phyloP scores from a whole-genome alignment of 92 coral and sea anemone species.

The Phenganax stokvisi region DNA sequence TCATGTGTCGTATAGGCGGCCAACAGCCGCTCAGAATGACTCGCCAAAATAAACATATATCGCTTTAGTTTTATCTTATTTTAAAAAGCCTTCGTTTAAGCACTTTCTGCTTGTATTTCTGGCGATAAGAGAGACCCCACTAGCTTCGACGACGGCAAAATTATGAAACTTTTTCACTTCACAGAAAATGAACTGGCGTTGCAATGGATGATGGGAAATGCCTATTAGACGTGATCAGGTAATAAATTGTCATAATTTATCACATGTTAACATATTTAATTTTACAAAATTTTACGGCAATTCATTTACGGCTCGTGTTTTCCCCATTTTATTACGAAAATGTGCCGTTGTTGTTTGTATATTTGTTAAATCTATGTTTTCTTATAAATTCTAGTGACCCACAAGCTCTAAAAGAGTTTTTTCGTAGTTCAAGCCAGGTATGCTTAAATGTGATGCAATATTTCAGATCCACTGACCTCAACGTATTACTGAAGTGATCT shows the following conservation, averaged over 20 bases:
- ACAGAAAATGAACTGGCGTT: slow-evolving; percentile 30
- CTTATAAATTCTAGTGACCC: slow-evolving; percentile 65
- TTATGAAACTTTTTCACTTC: slow-evolving; percentile 13
- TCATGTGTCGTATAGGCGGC: neutral
- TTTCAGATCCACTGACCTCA: neutral
- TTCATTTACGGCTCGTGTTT: neutral
- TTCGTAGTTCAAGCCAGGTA: slow-evolving; percentile 82
- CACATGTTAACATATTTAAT: neutral
- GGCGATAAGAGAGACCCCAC: neutral
- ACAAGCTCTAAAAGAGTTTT: slow-evolving; percentile 83
- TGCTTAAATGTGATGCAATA: neutral
- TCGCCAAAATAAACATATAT: neutral
- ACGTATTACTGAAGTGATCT: neutral
- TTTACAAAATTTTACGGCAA: neutral
- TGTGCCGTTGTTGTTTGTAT: neutral
- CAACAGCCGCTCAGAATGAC: slow-evolving; percentile 7
- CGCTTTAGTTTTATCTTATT: neutral
- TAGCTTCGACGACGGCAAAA: slow-evolving; percentile 15
- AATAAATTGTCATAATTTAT: slow-evolving; percentile 38
- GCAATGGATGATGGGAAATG: slow-evolving; percentile 95
- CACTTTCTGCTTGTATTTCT: neutral
- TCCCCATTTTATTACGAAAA: neutral
- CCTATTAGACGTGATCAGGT: slow-evolving; percentile 93
- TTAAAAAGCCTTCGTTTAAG: neutral
- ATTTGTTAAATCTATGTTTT: neutral